These are phyloP conservation scores for Drosophila rufa DNA, from an alignment of 1,140 invertebrate genomes.

Conservation along the genomic window DNA sequence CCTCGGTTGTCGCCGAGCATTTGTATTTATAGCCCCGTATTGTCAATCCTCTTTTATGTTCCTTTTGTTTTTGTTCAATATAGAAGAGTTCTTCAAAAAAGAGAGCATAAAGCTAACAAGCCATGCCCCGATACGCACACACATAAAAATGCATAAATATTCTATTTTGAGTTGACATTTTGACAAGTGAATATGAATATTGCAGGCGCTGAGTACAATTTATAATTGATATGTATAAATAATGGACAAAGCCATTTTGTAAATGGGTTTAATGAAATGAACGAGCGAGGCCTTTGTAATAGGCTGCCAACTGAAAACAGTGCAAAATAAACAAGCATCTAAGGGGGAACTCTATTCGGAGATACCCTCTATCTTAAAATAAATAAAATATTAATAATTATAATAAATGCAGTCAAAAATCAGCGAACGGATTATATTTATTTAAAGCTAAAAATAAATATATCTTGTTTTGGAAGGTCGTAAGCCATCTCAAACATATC, in stretches of 20 bases:
- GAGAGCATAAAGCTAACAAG: slow-evolving; percentile 52
- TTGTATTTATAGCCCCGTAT: slow-evolving; percentile 64
- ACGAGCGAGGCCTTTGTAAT: slow-evolving; percentile 28
- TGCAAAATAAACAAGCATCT: slow-evolving; percentile 1
- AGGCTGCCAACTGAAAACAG: slow-evolving; percentile 15
- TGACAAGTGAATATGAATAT: slow-evolving; percentile 81
- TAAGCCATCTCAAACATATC: not conserved
- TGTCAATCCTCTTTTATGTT: slow-evolving; percentile 26
- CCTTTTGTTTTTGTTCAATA: slow-evolving; percentile 27
- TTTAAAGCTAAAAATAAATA: no score
- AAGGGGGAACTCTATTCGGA: not conserved
- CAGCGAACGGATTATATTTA: no score
- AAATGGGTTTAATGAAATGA: slow-evolving; percentile 57
- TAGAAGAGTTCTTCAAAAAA: slow-evolving; percentile 43
- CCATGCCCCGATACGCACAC: slow-evolving; percentile 29
- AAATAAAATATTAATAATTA: not conserved
- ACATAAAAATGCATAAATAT: slow-evolving; percentile 76
- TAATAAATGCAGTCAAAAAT: not conserved
- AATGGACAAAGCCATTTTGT: slow-evolving; percentile 46
- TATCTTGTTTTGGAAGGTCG: no score
- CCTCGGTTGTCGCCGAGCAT: slow-evolving; percentile 42
- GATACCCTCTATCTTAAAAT: not conserved
- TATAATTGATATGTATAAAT: slow-evolving; percentile 65
- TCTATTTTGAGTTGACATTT: slow-evolving; percentile 77
- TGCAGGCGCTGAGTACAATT: slow-evolving; percentile 54